phyloP scores from a whole-genome alignment of 2,113 vertebrate species.

The Taurulus bubalis region DNA sequence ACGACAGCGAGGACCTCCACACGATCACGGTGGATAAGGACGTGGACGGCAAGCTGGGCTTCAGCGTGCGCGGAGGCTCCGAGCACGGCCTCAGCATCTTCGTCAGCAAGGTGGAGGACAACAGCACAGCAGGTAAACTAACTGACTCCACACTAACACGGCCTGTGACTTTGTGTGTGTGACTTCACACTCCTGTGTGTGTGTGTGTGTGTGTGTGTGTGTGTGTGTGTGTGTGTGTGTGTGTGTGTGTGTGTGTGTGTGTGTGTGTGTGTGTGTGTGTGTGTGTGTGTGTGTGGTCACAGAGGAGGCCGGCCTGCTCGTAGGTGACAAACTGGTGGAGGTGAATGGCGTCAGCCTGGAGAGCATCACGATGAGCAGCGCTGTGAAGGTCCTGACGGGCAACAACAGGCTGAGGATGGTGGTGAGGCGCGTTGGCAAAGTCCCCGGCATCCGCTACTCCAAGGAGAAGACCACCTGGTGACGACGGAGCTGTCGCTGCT shows the following conservation, averaged over 20 bases:
- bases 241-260: background rate
- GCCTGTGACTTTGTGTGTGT: background rate
- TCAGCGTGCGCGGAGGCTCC: slow-evolving; percentile 92
- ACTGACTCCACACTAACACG: fast-evolving
- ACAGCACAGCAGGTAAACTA: slow-evolving; percentile 88
- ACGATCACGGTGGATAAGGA: slow-evolving; percentile 93
- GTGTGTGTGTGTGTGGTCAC: slow-evolving; percentile 25
- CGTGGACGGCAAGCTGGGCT: slow-evolving; percentile 89
- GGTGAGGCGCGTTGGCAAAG: slow-evolving; percentile 92
- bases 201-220: background rate
- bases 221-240: slow-evolving; percentile 10
- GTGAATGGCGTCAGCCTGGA: slow-evolving; percentile 94
- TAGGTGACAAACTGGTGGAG: slow-evolving; percentile 95
- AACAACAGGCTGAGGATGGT: slow-evolving; percentile 94
- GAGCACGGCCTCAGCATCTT: slow-evolving; percentile 96
- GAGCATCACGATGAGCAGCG: slow-evolving; percentile 95
- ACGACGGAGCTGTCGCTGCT: slow-evolving; percentile 20
- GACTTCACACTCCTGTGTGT: background rate
- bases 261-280: background rate
- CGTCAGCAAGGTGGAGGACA: slow-evolving; percentile 94
- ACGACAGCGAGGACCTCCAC: slow-evolving; percentile 87
- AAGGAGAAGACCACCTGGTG: slow-evolving; percentile 96
- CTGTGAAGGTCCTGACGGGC: slow-evolving; percentile 91
- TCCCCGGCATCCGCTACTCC: slow-evolving; percentile 96
- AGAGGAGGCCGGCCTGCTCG: slow-evolving; percentile 90